Percentiles rank a stretch among this genome's conserved stretches.
Evolutionary conservation across 2,888 invertebrate species (phyloP).

Genomic region (Nemapogon koenigi): DNA sequence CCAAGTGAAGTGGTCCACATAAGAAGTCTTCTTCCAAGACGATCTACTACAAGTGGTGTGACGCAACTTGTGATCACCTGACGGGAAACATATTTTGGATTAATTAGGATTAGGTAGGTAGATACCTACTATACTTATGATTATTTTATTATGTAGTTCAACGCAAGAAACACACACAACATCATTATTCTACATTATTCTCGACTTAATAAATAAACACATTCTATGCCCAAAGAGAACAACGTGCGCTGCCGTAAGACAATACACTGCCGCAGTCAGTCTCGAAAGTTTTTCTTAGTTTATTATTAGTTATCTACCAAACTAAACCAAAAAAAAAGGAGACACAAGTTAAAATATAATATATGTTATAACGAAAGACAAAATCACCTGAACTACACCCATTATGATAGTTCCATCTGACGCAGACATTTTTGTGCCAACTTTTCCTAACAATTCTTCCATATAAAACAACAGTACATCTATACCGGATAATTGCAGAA

Average conservation of each 20-base stretch:
- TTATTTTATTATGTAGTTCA: not conserved
- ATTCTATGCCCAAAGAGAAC: no score
- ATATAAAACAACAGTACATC: constrained; percentile 82
- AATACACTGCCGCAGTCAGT: no score
- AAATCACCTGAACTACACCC: constrained; percentile 49
- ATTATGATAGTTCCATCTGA: constrained; percentile 77
- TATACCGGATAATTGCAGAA: constrained; percentile 85
- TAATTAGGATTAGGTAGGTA: not conserved
- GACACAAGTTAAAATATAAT: no score
- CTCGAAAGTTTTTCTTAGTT: no score
- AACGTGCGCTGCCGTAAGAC: no score
- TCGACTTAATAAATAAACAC: no score
- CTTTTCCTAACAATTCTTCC: constrained; percentile 70
- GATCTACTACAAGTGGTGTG: constrained; percentile 78
- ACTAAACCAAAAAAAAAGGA: no score
- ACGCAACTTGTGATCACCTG: constrained; percentile 75
- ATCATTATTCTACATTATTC: no score
- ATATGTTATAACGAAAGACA: not conserved
- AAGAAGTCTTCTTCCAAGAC: constrained; percentile 75
- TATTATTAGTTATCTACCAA: no score
- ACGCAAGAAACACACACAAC: no score
- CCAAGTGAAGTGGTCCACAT: constrained; percentile 75
- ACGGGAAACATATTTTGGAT: constrained; percentile 35
- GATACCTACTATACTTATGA: not conserved
- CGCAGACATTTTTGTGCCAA: constrained; percentile 69